Base-by-base conservation (phyloP, 2,113 vertebrate genomes). In the Gasterosteus aculeatus region DNA sequence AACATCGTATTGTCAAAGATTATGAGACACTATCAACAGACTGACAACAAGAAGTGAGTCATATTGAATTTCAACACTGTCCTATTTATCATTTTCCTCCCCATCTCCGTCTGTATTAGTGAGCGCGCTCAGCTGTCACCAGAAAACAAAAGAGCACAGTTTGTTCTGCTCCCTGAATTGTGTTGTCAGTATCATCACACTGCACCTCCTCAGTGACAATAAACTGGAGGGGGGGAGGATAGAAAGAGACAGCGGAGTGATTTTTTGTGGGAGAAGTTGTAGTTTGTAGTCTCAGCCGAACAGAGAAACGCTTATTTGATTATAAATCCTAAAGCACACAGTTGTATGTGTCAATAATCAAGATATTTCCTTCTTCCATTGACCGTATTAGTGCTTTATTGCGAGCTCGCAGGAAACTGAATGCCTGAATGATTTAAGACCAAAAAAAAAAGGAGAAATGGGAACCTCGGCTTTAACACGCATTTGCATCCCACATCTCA, bases 401-500 rank as follows among this genome's bases (percentile, higher is more conserved):
- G 74, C 69, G 12, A 69, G 41, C 35, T 59, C 31, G 42, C 64
- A 70, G 46, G 41, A 69, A 69, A 78, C 56, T 83, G 57, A 57
- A 73, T 26, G 44, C 29, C 39, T 62, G 62, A 66, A 39, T 60
- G n/a, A 47, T 49, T 58, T 58, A 47, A 9, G 49, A 53, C 61
- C 56, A 54, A 66, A 59, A 58, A 51, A 35, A 54, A 54, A 42
- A 69, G 29, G 53, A 18, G 75, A 82, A 84, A 75, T 10, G 49
- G 60, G 72, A 87, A 75, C 69, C 75, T 82, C 62, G 72, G 86
- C 72, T 81, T 63, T 87, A 89, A 80, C 79, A 72, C 81, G 77
- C 80, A 93, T 94, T 94, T 93, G 92, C 93, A 93, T 94, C 84
- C 6, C 75, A 19, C 76, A 84, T 88, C 88, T 90, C 61, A 79